phyloP scores from a whole-genome alignment of 2,113 vertebrate species.

The Oenanthe oenanthe region DNA sequence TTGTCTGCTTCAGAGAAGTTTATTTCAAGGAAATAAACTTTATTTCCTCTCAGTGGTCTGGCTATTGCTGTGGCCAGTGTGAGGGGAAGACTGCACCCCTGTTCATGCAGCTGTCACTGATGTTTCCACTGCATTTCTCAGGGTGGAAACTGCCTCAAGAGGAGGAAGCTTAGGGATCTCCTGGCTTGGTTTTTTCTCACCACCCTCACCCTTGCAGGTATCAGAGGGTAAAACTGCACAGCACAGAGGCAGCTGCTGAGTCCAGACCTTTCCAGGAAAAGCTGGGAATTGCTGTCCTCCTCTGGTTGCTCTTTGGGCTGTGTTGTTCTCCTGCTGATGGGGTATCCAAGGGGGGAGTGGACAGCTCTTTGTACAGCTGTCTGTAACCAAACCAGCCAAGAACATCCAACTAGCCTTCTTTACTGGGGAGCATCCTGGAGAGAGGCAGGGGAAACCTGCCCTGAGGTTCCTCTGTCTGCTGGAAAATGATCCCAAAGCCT shows the following conservation, averaged over 20 bases:
- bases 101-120: rapidly evolving
- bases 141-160: background rate
- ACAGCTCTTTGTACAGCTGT: background rate
- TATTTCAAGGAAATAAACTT: background rate
- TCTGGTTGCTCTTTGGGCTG: background rate
- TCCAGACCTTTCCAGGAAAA: background rate
- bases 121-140: background rate
- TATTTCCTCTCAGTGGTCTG: background rate
- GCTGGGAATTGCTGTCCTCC: background rate
- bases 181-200: background rate
- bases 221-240: background rate
- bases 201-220: rapidly evolving
- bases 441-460: background rate
- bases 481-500: background rate
- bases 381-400: background rate
- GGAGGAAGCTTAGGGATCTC: background rate
- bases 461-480: background rate
- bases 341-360: background rate
- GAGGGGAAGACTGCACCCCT: background rate
- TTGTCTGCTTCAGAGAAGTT: background rate
- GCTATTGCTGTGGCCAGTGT: rapidly evolving
- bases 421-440: background rate
- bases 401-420: background rate
- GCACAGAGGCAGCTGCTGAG: background rate
- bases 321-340: background rate